phyloP scores from a whole-genome alignment of 2,888 invertebrate genomes.

The Trichogramma dendrolimi region DNA sequence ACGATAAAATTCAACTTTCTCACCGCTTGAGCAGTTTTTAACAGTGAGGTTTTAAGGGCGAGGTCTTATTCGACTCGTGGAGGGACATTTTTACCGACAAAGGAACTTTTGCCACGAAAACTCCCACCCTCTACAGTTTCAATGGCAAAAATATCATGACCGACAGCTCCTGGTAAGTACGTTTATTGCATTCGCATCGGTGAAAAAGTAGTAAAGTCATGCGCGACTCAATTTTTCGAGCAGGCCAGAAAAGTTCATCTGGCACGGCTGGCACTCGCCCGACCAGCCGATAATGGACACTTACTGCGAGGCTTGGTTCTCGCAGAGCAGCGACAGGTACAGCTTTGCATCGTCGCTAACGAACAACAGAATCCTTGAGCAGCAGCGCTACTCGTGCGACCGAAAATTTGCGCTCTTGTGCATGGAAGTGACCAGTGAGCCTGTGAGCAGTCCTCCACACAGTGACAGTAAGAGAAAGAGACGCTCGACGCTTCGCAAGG shows the following conservation, averaged over 20 bases:
- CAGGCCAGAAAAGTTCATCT: constrained; percentile 88
- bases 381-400: constrained; percentile 71
- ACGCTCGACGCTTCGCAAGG: too few relatives aligned
- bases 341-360: constrained; percentile 76
- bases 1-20: not conserved
- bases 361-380: constrained; percentile 55
- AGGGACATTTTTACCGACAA: not conserved
- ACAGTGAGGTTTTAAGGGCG: not conserved
- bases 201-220: not conserved
- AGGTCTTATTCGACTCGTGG: not conserved
- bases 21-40: not conserved
- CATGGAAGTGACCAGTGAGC: constrained; percentile 73
- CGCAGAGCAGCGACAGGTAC: constrained; percentile 66
- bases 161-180: not conserved
- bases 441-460: constrained; percentile 47
- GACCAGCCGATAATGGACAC: constrained; percentile 82
- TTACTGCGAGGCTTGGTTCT: constrained; percentile 89
- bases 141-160: not conserved
- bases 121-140: not conserved
- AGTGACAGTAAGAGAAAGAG: too few relatives aligned
- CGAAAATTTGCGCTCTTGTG: constrained; percentile 84
- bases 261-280: constrained; percentile 86
- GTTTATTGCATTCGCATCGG: not conserved
- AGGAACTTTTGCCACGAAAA: not conserved
- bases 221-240: constrained; percentile 26